phyloP scores from a whole-genome alignment of 92 coral and sea anemone species.

The Hydrozoanthus gracilis region DNA sequence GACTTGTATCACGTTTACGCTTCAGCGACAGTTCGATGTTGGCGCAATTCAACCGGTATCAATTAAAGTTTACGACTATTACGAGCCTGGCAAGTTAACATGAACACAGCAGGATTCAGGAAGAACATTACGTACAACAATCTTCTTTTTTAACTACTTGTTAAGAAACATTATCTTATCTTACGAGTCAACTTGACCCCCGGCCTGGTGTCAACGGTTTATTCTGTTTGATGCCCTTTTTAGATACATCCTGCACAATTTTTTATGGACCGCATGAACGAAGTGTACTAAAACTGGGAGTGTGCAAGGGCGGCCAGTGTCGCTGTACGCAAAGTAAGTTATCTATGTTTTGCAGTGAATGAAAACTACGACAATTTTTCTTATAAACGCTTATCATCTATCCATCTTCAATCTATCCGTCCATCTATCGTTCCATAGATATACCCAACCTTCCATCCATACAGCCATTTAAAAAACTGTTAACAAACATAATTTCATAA shows the following conservation, averaged over 20 bases:
- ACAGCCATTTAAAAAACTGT: constrained; percentile 28
- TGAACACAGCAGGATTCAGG: too few relatives aligned
- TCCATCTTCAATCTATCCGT: too few relatives aligned
- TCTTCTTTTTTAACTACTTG: too few relatives aligned
- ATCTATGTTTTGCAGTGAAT: too few relatives aligned
- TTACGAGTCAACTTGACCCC: too few relatives aligned
- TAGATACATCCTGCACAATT: constrained; percentile 81
- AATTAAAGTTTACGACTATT: constrained; percentile 92
- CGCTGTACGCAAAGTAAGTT: constrained; percentile 79
- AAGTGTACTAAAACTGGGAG: constrained; percentile 72
- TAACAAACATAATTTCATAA: constrained; percentile 53
- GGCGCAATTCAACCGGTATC: constrained; percentile 95
- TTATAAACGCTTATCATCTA: too few relatives aligned
- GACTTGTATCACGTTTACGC: constrained; percentile 66
- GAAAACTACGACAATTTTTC: too few relatives aligned
- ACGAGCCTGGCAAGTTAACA: constrained; percentile 78
- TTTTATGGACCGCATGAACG: constrained; percentile 75
- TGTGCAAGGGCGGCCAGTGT: constrained; percentile 71
- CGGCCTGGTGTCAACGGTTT: neutral
- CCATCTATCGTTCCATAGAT: too few relatives aligned
- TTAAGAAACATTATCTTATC: too few relatives aligned
- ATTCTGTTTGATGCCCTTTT: neutral
- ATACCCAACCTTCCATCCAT: too few relatives aligned
- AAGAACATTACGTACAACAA: neutral
- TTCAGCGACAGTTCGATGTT: constrained; percentile 70